Evolutionary conservation across 1,140 invertebrate genomes (phyloP).

Genomic region (Coenobita brevimanus): DNA sequence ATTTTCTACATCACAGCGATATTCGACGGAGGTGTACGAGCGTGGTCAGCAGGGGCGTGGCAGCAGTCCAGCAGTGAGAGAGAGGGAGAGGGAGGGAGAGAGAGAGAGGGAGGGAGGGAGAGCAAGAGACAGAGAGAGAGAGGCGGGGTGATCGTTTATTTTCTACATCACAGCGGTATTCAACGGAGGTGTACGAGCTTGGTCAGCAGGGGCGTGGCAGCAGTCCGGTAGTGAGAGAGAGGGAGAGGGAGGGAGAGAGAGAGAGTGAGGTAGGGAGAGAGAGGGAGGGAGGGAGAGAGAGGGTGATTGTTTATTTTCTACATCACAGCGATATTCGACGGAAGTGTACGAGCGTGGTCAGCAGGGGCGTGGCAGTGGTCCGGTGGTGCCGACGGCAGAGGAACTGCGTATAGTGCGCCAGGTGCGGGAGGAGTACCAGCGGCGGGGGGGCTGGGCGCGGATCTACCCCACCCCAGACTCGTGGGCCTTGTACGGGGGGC

Average conservation of each 20-base stretch:
- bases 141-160: too few relatives aligned
- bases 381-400: slow-evolving; percentile 78
- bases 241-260: too few relatives aligned
- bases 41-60: too few relatives aligned
- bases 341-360: slow-evolving; percentile 60
- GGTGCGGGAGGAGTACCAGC: slow-evolving; percentile 86
- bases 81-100: too few relatives aligned
- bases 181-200: slow-evolving; percentile 62
- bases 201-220: slow-evolving; percentile 39
- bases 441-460: slow-evolving; percentile 90
- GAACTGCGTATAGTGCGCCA: slow-evolving; percentile 86
- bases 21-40: too few relatives aligned
- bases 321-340: slow-evolving; percentile 57
- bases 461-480: slow-evolving; percentile 93
- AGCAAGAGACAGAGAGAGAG: too few relatives aligned
- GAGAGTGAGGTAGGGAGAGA: too few relatives aligned
- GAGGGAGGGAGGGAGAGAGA: too few relatives aligned
- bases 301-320: too few relatives aligned
- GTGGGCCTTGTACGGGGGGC: slow-evolving; percentile 78
- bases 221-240: slow-evolving; percentile 35
- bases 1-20: too few relatives aligned
- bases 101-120: too few relatives aligned
- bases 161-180: slow-evolving; percentile 62
- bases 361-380: slow-evolving; percentile 29
- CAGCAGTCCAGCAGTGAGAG: too few relatives aligned